Base-by-base conservation (phyloP, 2,113 vertebrate genomes). In the Chlamydotis undulata region DNA sequence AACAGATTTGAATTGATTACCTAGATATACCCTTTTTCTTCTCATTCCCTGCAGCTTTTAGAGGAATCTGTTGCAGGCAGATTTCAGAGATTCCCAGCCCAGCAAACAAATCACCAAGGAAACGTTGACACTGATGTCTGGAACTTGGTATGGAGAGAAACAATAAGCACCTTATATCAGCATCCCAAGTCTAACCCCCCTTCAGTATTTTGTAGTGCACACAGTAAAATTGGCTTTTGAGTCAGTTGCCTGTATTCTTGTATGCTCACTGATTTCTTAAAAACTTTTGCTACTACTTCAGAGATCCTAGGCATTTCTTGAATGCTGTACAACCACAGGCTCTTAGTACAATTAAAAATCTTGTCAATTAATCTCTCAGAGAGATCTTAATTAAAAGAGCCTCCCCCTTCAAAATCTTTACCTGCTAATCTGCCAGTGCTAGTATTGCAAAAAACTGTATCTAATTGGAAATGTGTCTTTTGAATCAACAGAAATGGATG, bases 21-120 rank as follows among this genome's bases (percentile, higher is more conserved):
- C 28, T 53, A 59, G 37, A 49, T 76, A 47, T 15, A 68, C 9
- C 29, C 23, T 50, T 78, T 86, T 73, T 57, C 16, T 78, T 19
- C 15, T 77, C 19, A 47, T 74, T 88, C 24, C 47, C 41, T 84
- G 61, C 23, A 88, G 87, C 43, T 94, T 90, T 92, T 74, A 70
- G 43, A 93, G 55, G 75, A 90, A 74, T 83, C 45, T 77, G 13
- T 88, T 90, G 41, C 83, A 77, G 64, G 37, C 50, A 75, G 75
- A 90, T 90, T 79, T 91, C 87, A 63, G 61, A 91, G 37, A 7
- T 19, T 65, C 26, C 65, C 52, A 75, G 79, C 45, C 56, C 39
- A 43, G 59, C 56, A 93, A 94, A 96, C 14, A 74, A 61, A 87
- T 95, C 81, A 83, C 82, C 73, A 93, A 92, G 85, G 74, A 65